Evolutionary conservation across 2,888 invertebrate genomes (phyloP), one percentile per base, ranked within the genome.

Genomic region (Dorcus parallelipipedus): DNA sequence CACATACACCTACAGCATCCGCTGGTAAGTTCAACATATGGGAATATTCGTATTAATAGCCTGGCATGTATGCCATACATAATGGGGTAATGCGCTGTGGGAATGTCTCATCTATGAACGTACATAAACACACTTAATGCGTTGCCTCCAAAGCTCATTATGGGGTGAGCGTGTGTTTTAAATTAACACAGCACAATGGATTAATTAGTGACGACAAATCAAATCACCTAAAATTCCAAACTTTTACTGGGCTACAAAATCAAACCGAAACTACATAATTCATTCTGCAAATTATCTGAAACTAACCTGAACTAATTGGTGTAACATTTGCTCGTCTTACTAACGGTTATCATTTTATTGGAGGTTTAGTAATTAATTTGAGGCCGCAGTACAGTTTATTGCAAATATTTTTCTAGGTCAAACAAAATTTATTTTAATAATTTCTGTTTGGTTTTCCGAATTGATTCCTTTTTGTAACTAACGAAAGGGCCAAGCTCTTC

Each of bases 121-220:
- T 51, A 38, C 20, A 58, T 42, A 58, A 54, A 58, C 54, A 51
- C 9, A 50, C 49, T 55, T 59, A 59, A 55, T 59, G 43, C 33
- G 43, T 45, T 38, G 40, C 51, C 17, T 33, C 26, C 26, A 33
- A 33, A 33, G 26, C 26, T 33, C 26, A 33, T 33, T 5, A 33
- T 6, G 26, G 26, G 6, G 3, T 33, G 26, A 33, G 26, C 26
- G 26, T 33, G 3, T 33, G 26, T 33, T 33, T 33, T 33, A 33
- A 33, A 33, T 33, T 33, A 33, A 33, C 6, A 33, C 26, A 5
- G 6, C 26, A 7, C 26, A 33, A 33, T 6, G 26, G 26, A 33
- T 33, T 33, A 33, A 33, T 33, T 33, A 33, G 26, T 33, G 26
- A 6, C 26, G 26, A 33, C 20, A 20, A 20, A 20, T 20, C 20